These are phyloP conservation scores for Drosophila chauvacae DNA, from an alignment of 1,140 invertebrate genomes.

Conservation along the genomic window DNA sequence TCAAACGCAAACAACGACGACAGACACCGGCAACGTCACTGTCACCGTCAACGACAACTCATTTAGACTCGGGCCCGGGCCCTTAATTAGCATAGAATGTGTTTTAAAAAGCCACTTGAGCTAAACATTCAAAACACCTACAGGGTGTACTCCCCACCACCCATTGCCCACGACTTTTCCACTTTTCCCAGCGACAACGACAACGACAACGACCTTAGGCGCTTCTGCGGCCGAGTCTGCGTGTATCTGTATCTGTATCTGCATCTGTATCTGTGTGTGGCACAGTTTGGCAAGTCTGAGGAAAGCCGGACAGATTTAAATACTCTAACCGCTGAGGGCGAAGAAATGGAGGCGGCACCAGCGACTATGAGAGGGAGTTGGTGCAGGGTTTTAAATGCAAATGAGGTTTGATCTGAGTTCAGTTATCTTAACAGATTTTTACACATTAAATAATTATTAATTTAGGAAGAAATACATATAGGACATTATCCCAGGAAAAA, in stretches of 20 bases:
- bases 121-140: conserved; percentile 82
- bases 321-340: conserved; percentile 22
- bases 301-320: conserved; percentile 47
- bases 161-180: conserved; percentile 28
- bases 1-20: conserved; percentile 68
- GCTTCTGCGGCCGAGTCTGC: conserved; percentile 56
- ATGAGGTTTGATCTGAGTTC: too few relatives aligned
- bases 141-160: conserved; percentile 28
- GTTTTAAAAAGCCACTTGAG: conserved; percentile 82
- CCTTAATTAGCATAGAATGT: conserved; percentile 83
- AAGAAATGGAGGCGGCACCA: neutral
- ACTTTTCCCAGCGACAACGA: conserved; percentile 28
- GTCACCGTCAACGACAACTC: conserved; percentile 67
- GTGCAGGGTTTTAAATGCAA: neutral
- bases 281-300: conserved; percentile 64
- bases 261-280: conserved; percentile 45
- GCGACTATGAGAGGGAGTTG: neutral
- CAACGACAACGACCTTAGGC: conserved; percentile 71
- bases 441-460: neutral
- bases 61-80: conserved; percentile 59
- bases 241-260: neutral
- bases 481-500: too few relatives aligned
- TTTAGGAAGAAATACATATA: too few relatives aligned
- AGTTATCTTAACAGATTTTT: too few relatives aligned
- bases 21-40: conserved; percentile 22